Percentiles rank a stretch among this genome's conserved stretches.
phyloP scores from a whole-genome alignment of 1,140 invertebrate species.

The Medauroidea extradentata region DNA sequence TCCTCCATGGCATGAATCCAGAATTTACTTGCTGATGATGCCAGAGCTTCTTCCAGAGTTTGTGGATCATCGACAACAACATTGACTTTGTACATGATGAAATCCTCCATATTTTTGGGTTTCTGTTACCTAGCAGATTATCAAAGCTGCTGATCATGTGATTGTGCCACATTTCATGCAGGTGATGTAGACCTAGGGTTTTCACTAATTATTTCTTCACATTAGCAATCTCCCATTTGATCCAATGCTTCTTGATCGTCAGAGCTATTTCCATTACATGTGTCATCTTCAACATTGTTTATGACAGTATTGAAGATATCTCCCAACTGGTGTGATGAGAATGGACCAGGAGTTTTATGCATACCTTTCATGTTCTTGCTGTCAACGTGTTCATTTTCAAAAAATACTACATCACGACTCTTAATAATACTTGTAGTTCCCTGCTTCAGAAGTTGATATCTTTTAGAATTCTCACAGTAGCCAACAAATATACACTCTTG shows the following conservation, averaged over 20 bases:
- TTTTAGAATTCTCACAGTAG: conserved; percentile 18
- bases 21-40: conserved; percentile 6
- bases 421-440: neutral
- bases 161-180: too few relatives aligned
- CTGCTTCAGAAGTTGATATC: conserved; percentile 19
- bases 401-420: conserved; percentile 6
- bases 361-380: neutral
- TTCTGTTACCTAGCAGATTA: too few relatives aligned
- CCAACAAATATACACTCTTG: conserved; percentile 22
- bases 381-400: neutral
- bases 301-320: conserved; percentile 6
- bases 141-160: too few relatives aligned
- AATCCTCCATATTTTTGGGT: too few relatives aligned
- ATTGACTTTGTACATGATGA: neutral
- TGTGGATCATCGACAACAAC: conserved; percentile 9
- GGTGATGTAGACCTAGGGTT: too few relatives aligned
- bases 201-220: too few relatives aligned
- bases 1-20: conserved; percentile 39
- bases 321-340: neutral
- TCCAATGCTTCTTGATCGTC: too few relatives aligned
- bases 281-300: conserved; percentile 10
- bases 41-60: conserved; percentile 6
- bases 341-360: neutral
- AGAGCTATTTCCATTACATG: too few relatives aligned
- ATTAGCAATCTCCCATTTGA: too few relatives aligned